A percentile compares a stretch with the other conserved stretches of the same genome.
phyloP scores from a whole-genome alignment of 1,140 invertebrate species.

The Sesamia nonagrioides region DNA sequence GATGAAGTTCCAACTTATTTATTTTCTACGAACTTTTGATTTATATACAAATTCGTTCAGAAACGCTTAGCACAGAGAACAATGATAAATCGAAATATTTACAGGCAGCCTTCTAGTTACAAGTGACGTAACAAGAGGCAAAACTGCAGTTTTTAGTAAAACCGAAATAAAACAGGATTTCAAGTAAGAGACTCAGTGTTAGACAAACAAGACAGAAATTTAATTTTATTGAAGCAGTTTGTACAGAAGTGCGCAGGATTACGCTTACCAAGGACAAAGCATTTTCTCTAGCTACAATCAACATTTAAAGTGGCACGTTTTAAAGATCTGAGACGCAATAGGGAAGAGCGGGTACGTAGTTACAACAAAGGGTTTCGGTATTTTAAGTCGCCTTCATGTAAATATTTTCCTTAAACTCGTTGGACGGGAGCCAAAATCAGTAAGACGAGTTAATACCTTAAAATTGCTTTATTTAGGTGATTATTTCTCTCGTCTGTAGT shows the following conservation, averaged over 20 bases:
- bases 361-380: slow-evolving; percentile 59
- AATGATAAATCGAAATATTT: slow-evolving; percentile 45
- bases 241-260: slow-evolving; percentile 24
- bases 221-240: slow-evolving; percentile 8
- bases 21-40: slow-evolving; percentile 33
- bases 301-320: slow-evolving; percentile 40
- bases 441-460: slow-evolving; percentile 52
- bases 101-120: slow-evolving; percentile 9
- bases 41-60: slow-evolving; percentile 28
- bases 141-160: slow-evolving; percentile 18
- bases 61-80: slow-evolving; percentile 15
- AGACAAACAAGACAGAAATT: slow-evolving; percentile 27
- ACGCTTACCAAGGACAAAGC: slow-evolving; percentile 23
- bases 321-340: slow-evolving; percentile 55
- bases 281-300: slow-evolving; percentile 20
- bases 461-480: slow-evolving; percentile 47
- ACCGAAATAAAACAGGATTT: background rate
- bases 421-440: slow-evolving; percentile 58
- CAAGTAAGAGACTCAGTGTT: slow-evolving; percentile 2
- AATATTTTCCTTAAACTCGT: slow-evolving; percentile 60
- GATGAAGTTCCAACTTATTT: background rate
- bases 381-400: slow-evolving; percentile 51
- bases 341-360: slow-evolving; percentile 51
- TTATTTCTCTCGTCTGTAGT: slow-evolving; percentile 36
- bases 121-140: slow-evolving; percentile 23